Percentiles rank a stretch among this genome's conserved stretches.
Conservation (phyloP, 2,888 invertebrate genomes). For the Conchocele bisecta region DNA sequence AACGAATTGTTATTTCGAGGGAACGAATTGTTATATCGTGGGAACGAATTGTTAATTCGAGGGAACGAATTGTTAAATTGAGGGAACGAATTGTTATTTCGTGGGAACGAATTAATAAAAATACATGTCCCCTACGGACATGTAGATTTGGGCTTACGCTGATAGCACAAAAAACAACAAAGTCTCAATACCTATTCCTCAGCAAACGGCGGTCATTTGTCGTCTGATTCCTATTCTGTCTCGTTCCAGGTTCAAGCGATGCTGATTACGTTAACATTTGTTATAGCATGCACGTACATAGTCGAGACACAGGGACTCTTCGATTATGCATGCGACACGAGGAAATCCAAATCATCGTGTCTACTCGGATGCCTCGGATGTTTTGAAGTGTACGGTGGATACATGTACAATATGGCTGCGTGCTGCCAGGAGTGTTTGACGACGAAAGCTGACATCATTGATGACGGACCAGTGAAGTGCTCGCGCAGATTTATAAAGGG, state of each 20-base stretch:
- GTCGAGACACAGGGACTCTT: conserved; percentile 29
- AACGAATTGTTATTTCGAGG: no score
- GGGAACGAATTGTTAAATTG: no score
- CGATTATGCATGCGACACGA: conserved; percentile 62
- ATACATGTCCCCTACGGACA: no score
- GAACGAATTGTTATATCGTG: no score
- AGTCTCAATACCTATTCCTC: no score
- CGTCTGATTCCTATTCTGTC: not conserved
- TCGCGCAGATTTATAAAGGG: conserved; percentile 62
- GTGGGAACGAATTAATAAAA: no score
- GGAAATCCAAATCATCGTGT: conserved; percentile 59
- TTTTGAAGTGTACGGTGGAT: conserved; percentile 62
- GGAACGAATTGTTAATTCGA: no score
- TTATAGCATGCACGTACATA: conserved; percentile 24
- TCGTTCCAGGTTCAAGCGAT: conserved; percentile 17
- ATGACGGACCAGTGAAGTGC: conserved; percentile 65
- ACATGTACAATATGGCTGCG: conserved; percentile 68
- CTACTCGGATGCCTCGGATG: conserved; percentile 68
- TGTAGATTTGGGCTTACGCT: no score
- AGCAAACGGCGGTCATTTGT: no score
- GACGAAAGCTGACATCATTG: conserved; percentile 55
- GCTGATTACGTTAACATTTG: not conserved
- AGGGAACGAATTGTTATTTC: no score
- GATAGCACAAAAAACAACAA: no score
- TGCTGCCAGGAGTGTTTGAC: conserved; percentile 66